Base-by-base conservation (phyloP, 2,113 vertebrate genomes). In the Sinocyclocheilus maitianheensis region DNA sequence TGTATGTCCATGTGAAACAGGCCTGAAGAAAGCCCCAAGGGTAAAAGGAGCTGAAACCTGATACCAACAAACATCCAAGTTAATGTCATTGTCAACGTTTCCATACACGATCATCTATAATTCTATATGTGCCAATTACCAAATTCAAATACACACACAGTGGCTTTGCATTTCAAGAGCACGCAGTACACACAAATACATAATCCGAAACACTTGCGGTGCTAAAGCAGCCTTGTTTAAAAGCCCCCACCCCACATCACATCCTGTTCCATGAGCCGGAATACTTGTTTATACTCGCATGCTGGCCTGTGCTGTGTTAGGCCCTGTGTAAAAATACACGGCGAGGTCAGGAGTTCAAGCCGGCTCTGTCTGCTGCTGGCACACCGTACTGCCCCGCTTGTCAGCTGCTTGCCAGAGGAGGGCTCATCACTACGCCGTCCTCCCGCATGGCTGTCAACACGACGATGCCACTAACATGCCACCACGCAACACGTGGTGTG, bases 21-120 rank as follows among this genome's bases (percentile, higher is more conserved):
- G 30, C 81, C 30, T 83, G 22, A 74, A 60, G 81, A 83, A 83
- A 34, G 34, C 67, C 67, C 67, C 81, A 60, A 74, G 81, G 86
- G 81, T 65, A 86, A 67, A 82, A 72, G 11, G 82, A 89, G 88
- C 82, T 93, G 94, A 93, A 95, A 95, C 89, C 79, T 90, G 92
- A 95, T 92, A 92, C 93, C 91, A 88, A 91, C 89, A 90, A 94
- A 91, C 90, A 90, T 90, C 88, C 14, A 89, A 92, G 90, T 92
- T 92, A 91, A 92, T 92, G 92, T 92, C 92, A 93, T 92, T 92
- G 92, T 92, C 92, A 93, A 93, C 90, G 92, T 92, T 93, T 90
- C 93, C 91, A 92, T 91, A 91, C 89, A 90, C 90, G 90, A 91
- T 90, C 90, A 94, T 93, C 93, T 91, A 34, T 34, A 34, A 34